These are phyloP conservation scores for Toxostoma redivivum DNA, from an alignment of 2,113 vertebrate species.

Conservation along the genomic window DNA sequence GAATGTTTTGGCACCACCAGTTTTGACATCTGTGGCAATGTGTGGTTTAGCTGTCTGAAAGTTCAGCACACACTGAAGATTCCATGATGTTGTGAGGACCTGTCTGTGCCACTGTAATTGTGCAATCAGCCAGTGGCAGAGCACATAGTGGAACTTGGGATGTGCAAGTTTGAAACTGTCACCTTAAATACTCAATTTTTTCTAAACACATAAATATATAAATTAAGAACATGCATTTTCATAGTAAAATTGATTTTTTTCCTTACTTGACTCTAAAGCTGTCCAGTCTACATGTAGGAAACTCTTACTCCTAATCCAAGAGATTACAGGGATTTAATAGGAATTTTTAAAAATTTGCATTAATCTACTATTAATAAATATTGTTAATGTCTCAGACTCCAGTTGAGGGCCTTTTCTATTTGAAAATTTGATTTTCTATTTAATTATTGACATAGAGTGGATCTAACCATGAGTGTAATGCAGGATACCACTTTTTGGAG, in stretches of 20 bases:
- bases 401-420: not conserved
- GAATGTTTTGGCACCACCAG: not conserved
- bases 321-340: not conserved
- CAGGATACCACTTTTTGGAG: not conserved
- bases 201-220: not conserved
- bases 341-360: not conserved
- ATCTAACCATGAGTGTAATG: not conserved
- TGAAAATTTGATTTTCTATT: not conserved
- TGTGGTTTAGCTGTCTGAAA: not conserved
- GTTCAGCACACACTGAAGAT: accelerated
- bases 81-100: not conserved
- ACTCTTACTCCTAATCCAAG: not conserved
- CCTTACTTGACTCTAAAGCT: not conserved
- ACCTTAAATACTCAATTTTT: not conserved
- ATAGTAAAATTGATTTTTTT: not conserved
- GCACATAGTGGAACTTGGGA: not conserved
- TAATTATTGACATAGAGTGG: not conserved
- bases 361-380: not conserved
- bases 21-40: not conserved
- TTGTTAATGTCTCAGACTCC: not conserved
- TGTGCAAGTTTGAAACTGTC: not conserved
- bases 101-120: not conserved
- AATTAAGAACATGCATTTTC: not conserved
- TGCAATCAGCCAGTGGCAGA: not conserved
- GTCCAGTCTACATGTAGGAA: not conserved